Base-by-base conservation (phyloP, 2,888 invertebrate species). In the Aquatica leii region DNA sequence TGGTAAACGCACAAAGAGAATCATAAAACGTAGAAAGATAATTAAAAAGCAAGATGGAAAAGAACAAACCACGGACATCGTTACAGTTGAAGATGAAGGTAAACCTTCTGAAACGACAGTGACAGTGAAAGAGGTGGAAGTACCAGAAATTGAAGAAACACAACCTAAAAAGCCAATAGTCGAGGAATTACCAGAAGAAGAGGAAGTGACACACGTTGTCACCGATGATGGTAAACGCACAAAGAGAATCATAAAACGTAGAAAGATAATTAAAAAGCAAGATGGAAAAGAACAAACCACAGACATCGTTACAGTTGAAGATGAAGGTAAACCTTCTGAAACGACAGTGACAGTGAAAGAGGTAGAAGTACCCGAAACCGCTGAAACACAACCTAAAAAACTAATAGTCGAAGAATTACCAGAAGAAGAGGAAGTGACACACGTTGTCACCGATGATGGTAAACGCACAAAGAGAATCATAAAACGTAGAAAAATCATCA, bases 1-100 rank as follows among this genome's bases (percentile, higher is more conserved):
- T 17, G 59, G 61, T 53, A 1, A 71, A 69, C 37, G 43, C 61
- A 74, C 65, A 50, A 73, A 20, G 43, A 69, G 9, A 18, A 66
- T 75, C 6, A 74, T 76, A 11, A 82, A 78, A 68, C 81, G 78
- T 48, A 71, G 76, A 56, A 71, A 76, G 9, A 77, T 81, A 49
- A 78, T 77, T 62, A 80, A 77, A 67, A 76, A 73, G 4, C 76
- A 77, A 60, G 80, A 77, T 43, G 73, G 69, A n/a, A 37, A 76
- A 68, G 66, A 65, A 68, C 60, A 72, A 71, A 58, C 68, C 2
- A 64, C 67, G 0, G 66, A 71, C 31, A 66, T 56, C 21, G 57
- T 60, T 4, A 71, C 66, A 5, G 51, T 66, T 15, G 57, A 65
- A 62, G 72, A 71, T 55, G 68, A 61, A 31, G 67, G 63, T 14